Evolutionary conservation across 2,797 vertebrate species (phyloP), one percentile per base, ranked within the genome.

Genomic region (Sarcophilus harrisii): DNA sequence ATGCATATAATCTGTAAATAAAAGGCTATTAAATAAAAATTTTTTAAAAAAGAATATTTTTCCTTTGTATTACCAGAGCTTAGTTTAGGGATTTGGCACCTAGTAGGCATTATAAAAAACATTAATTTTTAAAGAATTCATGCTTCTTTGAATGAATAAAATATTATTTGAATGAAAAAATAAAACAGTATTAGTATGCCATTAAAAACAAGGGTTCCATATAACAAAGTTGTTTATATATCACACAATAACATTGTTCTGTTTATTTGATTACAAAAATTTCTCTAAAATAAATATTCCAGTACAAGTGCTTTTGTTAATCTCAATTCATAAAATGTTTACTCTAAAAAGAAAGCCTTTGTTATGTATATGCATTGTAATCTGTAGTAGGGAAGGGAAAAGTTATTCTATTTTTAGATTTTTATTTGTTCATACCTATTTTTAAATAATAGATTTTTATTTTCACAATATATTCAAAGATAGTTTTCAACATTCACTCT

Each of bases 281-380:
- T 93, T 92, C 58, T 66, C 57, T 58, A 0, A 58, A 90, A n/a
- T 90, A 92, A 97, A 49, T 58, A 55, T 57, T 94, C 96, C 92
- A 81, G 38, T 96, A 21, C 92, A 92, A 93, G 93, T 87, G 13
- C n/a, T 45, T 81, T 45, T 81, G 2, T 45, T 81, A 8, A 81
- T 90, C 90, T 66, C 97, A 93, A 96, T 58, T 96, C 96, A 94
- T 96, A 91, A 93, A 90, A 94, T 95, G 96, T 73, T 90, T 95
- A 89, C 93, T 90, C 29, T n/a, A 87, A 30, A 96, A 60, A 93
- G 92, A 95, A 73, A 38, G 5, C 16, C 21, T 73, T 18, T 73
- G 2, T 49, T 49, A 49, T 49, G 60, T 94, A 52, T 95, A 90
- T 93, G 92, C 90, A 96, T 97, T 97, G 95, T 55, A 92, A 97